These are phyloP conservation scores for Netelia melanura DNA, from an alignment of 2,888 invertebrate genomes.

Conservation along the genomic window DNA sequence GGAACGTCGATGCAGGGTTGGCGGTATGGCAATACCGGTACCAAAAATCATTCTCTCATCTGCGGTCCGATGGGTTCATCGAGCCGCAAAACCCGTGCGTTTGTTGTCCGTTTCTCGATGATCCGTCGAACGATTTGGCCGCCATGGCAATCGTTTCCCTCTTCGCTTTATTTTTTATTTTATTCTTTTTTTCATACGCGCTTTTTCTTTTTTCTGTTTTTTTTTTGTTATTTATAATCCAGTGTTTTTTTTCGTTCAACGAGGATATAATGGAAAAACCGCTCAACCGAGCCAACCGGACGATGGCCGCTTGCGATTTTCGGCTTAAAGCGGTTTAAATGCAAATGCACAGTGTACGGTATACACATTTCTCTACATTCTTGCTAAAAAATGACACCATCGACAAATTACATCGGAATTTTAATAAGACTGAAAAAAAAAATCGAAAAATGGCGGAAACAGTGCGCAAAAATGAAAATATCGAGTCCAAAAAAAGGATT, in stretches of 20 bases:
- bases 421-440: too few relatives aligned
- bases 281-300: neutral
- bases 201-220: neutral
- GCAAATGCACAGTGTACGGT: neutral
- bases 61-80: conserved; percentile 22
- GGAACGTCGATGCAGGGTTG: neutral
- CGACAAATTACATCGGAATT: neutral
- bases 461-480: too few relatives aligned
- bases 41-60: conserved; percentile 53
- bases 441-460: too few relatives aligned
- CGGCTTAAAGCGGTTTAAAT: conserved; percentile 2
- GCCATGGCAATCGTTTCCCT: conserved; percentile 15
- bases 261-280: conserved; percentile 24
- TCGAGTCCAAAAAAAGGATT: too few relatives aligned
- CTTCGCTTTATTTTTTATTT: conserved; percentile 12
- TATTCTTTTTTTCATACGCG: neutral
- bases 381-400: neutral
- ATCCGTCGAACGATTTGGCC: conserved; percentile 27
- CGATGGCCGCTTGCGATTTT: neutral
- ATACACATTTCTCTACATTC: neutral
- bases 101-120: conserved; percentile 39
- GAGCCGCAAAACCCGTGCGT: conserved; percentile 28
- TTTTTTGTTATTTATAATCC: conserved; percentile 7
- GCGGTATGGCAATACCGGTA: conserved; percentile 34
- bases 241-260: conserved; percentile 16